Percentiles rank a stretch among this genome's conserved stretches.
phyloP scores from a whole-genome alignment of 1,140 invertebrate species.

The Helicorthomorpha holstii region DNA sequence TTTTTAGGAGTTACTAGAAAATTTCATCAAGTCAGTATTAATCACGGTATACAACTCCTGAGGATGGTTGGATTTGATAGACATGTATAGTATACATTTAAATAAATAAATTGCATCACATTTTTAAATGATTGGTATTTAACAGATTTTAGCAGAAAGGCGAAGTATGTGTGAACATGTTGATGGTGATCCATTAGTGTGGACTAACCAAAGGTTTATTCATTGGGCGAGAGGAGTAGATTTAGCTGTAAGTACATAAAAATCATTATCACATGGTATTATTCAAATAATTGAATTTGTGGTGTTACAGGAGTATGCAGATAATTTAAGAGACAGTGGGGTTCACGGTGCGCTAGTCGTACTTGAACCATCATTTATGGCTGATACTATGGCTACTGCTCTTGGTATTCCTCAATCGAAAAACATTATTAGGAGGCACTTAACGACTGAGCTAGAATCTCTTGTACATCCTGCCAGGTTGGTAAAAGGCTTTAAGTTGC shows the following conservation, averaged over 20 bases:
- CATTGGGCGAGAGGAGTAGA: slow-evolving; percentile 84
- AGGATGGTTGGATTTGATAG: slow-evolving; percentile 82
- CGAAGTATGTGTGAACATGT: slow-evolving; percentile 70
- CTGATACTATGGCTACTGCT: slow-evolving; percentile 83
- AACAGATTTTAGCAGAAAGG: slow-evolving; percentile 62
- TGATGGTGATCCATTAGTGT: slow-evolving; percentile 77
- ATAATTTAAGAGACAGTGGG: slow-evolving; percentile 87
- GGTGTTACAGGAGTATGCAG: slow-evolving; percentile 53
- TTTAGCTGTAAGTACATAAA: slow-evolving; percentile 35
- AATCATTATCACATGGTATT: slow-evolving; percentile 1
- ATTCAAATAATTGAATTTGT: slow-evolving; percentile 1
- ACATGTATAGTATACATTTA: slow-evolving; percentile 39
- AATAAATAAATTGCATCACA: not conserved
- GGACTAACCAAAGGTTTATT: slow-evolving; percentile 86
- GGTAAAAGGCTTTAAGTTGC: not conserved
- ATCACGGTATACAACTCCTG: slow-evolving; percentile 78
- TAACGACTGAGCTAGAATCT: slow-evolving; percentile 72
- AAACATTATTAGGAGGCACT: slow-evolving; percentile 77
- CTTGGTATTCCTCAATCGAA: slow-evolving; percentile 81
- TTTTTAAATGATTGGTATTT: not conserved
- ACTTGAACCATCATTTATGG: slow-evolving; percentile 73
- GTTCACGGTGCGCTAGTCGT: slow-evolving; percentile 85
- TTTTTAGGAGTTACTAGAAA: slow-evolving; percentile 64
- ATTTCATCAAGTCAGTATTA: slow-evolving; percentile 82
- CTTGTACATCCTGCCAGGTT: slow-evolving; percentile 81